These are phyloP conservation scores for Tupaia chinensis DNA, from an alignment of 2,113 vertebrate genomes.

Conservation along the genomic window DNA sequence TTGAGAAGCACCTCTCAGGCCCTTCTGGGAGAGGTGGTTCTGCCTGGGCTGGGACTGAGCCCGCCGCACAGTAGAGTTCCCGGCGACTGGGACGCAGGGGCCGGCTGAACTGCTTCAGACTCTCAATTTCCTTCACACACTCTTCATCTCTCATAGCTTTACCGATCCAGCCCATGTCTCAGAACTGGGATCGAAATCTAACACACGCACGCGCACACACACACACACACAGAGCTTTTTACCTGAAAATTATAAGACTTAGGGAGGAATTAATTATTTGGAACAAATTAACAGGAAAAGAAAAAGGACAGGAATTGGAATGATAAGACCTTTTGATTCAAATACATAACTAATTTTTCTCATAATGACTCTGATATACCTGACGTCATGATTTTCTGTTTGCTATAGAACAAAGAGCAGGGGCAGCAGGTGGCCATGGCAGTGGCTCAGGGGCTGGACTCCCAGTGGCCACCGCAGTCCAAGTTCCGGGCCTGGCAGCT, in stretches of 20 bases:
- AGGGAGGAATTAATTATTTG: neutral
- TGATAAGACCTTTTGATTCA: neutral
- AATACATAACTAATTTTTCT: neutral
- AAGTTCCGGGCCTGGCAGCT: too few relatives aligned
- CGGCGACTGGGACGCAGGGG: too few relatives aligned
- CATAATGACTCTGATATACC: neutral
- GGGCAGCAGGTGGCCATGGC: too few relatives aligned
- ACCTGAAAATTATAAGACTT: neutral
- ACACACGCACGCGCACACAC: neutral
- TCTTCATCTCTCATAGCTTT: neutral
- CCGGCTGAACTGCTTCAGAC: neutral
- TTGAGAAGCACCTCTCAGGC: neutral
- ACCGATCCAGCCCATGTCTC: neutral
- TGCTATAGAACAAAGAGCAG: neutral
- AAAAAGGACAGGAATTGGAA: accelerated
- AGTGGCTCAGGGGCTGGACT: too few relatives aligned
- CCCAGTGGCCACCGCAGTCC: too few relatives aligned
- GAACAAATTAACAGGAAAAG: neutral
- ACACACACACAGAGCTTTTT: neutral
- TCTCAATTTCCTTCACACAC: too few relatives aligned
- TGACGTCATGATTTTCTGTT: neutral
- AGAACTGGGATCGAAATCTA: neutral
- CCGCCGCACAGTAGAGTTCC: too few relatives aligned
- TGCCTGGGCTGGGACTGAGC: neutral
- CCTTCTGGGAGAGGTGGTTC: neutral